phyloP scores from a whole-genome alignment of 2,113 vertebrate species.

The Candoia aspera region DNA sequence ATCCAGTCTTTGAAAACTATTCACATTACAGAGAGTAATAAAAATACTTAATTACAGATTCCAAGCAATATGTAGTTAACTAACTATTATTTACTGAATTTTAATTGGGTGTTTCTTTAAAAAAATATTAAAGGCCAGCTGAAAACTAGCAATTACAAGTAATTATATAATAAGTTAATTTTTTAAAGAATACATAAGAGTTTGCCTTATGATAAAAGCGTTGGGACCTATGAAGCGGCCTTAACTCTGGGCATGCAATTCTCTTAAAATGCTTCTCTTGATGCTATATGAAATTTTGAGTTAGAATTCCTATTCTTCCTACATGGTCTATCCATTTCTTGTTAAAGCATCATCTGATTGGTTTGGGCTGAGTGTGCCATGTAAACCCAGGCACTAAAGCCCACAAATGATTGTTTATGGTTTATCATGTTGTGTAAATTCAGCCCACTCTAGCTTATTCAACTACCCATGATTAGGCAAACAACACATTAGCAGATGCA shows the following conservation, averaged over 20 bases:
- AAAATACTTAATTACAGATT: conserved; percentile 9
- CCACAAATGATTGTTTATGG: too few species aligned
- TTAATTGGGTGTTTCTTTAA: conserved; percentile 30
- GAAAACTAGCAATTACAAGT: conserved; percentile 33
- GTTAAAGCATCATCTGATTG: background rate
- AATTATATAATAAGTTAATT: conserved; percentile 26
- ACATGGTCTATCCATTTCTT: background rate
- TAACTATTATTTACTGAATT: conserved; percentile 12
- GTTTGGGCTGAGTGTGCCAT: background rate
- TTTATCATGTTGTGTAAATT: too few species aligned
- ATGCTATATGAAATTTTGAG: background rate
- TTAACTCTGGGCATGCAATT: background rate
- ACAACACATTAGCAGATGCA: too few species aligned
- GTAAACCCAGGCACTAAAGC: background rate
- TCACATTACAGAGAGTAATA: background rate
- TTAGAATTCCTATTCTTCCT: background rate
- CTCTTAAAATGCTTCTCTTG: background rate
- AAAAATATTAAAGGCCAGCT: conserved; percentile 41
- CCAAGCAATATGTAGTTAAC: background rate
- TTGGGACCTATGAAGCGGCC: background rate
- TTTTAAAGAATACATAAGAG: background rate
- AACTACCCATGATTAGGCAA: too few species aligned
- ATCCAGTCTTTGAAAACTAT: background rate
- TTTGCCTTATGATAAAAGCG: background rate
- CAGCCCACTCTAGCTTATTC: too few species aligned